Conservation (phyloP, 2,888 invertebrate species). For the Aphidoletes aphidimyza region DNA sequence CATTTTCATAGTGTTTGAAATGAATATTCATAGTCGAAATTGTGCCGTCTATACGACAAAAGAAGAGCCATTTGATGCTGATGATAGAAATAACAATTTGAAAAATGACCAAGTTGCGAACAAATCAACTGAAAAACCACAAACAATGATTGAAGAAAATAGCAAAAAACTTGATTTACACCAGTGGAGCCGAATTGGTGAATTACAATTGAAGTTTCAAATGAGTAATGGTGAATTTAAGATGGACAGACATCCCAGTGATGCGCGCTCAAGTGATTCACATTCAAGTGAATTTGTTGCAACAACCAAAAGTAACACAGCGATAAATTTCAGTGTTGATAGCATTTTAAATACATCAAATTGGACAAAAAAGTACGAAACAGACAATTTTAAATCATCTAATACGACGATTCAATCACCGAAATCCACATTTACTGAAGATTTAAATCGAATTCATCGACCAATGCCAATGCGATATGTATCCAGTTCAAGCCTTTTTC, state of each 20-base stretch:
- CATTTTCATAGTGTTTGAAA: too few species aligned
- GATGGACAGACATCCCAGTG: neutral
- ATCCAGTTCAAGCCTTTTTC: neutral
- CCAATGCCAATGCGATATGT: slow-evolving; percentile 10
- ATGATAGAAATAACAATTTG: neutral
- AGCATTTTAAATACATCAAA: slow-evolving; percentile 15
- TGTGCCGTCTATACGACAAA: too few species aligned
- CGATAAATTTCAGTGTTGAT: slow-evolving; percentile 2
- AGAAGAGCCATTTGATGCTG: too few species aligned
- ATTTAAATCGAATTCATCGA: neutral
- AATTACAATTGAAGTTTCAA: neutral
- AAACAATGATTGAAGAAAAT: neutral
- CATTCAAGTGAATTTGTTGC: neutral
- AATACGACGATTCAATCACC: too few species aligned
- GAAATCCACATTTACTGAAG: neutral
- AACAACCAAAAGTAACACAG: neutral
- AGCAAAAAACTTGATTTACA: neutral
- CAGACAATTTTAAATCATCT: neutral
- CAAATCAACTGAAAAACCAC: neutral
- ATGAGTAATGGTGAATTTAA: neutral
- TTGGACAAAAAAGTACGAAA: neutral
- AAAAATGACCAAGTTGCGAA: neutral
- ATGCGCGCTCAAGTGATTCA: neutral
- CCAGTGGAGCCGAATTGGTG: neutral
- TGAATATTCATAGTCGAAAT: too few species aligned